Conservation (phyloP, 2,113 vertebrate genomes). For the Terrapene triunguis region DNA sequence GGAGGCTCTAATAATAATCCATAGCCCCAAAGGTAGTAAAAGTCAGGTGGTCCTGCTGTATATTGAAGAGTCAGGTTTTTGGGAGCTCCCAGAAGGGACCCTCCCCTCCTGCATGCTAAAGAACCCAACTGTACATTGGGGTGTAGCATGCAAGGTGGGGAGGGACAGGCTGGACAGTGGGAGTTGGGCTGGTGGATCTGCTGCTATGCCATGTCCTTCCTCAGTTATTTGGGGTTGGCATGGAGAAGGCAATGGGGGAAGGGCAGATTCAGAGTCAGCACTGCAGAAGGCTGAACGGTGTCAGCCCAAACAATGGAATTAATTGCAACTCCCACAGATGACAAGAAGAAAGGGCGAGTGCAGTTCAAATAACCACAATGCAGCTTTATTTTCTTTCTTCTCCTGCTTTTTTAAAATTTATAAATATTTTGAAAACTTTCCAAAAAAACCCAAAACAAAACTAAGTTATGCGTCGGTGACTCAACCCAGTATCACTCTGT, state of each 20-base stretch:
- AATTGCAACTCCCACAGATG: neutral
- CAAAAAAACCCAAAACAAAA: constrained; percentile 46
- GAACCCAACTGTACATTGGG: neutral
- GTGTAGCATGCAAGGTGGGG: too few species aligned
- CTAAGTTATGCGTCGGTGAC: constrained; percentile 53
- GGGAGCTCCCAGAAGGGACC: neutral
- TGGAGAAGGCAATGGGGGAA: neutral
- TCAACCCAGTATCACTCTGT: constrained; percentile 39
- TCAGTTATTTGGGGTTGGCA: fast-evolving
- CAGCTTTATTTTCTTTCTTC: constrained; percentile 63
- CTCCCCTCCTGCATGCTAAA: neutral
- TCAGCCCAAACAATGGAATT: fast-evolving
- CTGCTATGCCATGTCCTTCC: neutral
- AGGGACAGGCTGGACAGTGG: neutral
- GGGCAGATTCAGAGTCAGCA: neutral
- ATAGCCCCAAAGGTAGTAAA: neutral
- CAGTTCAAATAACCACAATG: constrained; percentile 34
- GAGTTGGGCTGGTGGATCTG: neutral
- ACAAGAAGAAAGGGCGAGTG: neutral
- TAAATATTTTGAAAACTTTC: constrained; percentile 78
- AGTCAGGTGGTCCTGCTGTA: neutral
- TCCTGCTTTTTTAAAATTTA: constrained; percentile 36
- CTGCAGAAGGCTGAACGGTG: fast-evolving
- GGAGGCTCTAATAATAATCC: neutral
- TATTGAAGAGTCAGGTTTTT: neutral